A percentile compares a stretch with the other conserved stretches of the same genome.
These are phyloP conservation scores for Timema podura DNA, from an alignment of 2,888 invertebrate genomes.

Conservation along the genomic window DNA sequence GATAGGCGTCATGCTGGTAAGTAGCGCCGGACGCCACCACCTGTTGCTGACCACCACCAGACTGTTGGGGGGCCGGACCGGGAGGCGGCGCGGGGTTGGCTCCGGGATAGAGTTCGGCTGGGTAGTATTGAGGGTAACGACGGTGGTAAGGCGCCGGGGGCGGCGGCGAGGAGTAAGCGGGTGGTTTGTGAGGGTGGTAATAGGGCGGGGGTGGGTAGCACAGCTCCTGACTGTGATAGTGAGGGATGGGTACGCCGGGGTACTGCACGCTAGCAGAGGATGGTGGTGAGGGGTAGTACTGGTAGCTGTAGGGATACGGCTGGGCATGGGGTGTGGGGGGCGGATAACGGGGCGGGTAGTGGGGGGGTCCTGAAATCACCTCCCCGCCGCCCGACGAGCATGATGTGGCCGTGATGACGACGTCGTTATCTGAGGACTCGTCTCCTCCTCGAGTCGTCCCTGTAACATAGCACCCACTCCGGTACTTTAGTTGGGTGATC, in stretches of 20 bases:
- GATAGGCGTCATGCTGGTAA: slow-evolving; percentile 48
- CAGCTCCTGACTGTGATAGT: slow-evolving; percentile 41
- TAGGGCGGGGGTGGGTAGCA: slow-evolving; percentile 42
- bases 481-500: no score
- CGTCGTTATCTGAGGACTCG: slow-evolving; percentile 48
- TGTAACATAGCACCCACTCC: background rate
- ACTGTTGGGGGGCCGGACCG: slow-evolving; percentile 33
- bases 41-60: slow-evolving; percentile 40
- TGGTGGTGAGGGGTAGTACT: slow-evolving; percentile 39
- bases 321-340: slow-evolving; percentile 39
- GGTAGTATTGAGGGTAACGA: slow-evolving; percentile 33
- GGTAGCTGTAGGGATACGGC: slow-evolving; percentile 34
- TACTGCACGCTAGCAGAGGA: slow-evolving; percentile 28
- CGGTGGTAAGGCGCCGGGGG: slow-evolving; percentile 25
- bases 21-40: slow-evolving; percentile 42
- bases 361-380: slow-evolving; percentile 22
- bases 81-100: slow-evolving; percentile 43
- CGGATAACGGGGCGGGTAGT: slow-evolving; percentile 41
- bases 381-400: slow-evolving; percentile 26
- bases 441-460: slow-evolving; percentile 19
- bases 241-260: slow-evolving; percentile 22
- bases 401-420: slow-evolving; percentile 36
- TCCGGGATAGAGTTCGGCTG: slow-evolving; percentile 35
- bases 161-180: slow-evolving; percentile 27
- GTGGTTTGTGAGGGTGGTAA: slow-evolving; percentile 29